These are phyloP conservation scores for Dryadula phaetusa DNA, from an alignment of 2,888 invertebrate species.

Conservation along the genomic window DNA sequence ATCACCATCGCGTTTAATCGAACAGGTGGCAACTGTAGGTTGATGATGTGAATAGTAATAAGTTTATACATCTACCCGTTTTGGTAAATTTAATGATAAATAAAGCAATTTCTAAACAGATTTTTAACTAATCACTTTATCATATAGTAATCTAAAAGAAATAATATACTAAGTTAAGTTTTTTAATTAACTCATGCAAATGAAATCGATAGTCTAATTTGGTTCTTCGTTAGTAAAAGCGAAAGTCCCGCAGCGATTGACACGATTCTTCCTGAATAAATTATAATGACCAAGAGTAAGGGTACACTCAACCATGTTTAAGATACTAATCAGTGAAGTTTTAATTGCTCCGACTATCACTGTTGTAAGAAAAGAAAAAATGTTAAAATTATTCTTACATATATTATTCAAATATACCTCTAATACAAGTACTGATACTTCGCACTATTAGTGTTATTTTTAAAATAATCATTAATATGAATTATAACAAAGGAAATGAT, in stretches of 20 bases:
- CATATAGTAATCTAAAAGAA: constrained; percentile 17
- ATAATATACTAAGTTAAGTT: constrained; percentile 27
- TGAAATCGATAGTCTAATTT: constrained; percentile 44
- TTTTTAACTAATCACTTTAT: background rate
- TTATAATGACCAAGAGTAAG: constrained; percentile 29
- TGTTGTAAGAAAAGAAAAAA: background rate
- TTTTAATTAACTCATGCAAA: constrained; percentile 50
- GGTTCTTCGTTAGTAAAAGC: constrained; percentile 43
- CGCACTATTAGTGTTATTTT: constrained; percentile 13
- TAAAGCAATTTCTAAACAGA: background rate
- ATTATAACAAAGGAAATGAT: constrained; percentile 50
- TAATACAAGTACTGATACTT: too few relatives aligned
- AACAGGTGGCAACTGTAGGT: too few relatives aligned
- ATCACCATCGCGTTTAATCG: too few relatives aligned
- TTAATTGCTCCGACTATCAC: background rate
- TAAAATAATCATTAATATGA: constrained; percentile 29
- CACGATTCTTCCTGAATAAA: constrained; percentile 40
- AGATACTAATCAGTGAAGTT: background rate
- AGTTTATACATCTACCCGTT: too few relatives aligned
- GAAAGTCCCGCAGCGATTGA: constrained; percentile 38
- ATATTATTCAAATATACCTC: too few relatives aligned
- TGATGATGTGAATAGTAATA: too few relatives aligned
- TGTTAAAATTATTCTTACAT: background rate
- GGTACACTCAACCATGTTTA: background rate
- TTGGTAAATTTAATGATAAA: too few relatives aligned